Conservation (phyloP, 2,113 vertebrate genomes). For the Chauna torquata region DNA sequence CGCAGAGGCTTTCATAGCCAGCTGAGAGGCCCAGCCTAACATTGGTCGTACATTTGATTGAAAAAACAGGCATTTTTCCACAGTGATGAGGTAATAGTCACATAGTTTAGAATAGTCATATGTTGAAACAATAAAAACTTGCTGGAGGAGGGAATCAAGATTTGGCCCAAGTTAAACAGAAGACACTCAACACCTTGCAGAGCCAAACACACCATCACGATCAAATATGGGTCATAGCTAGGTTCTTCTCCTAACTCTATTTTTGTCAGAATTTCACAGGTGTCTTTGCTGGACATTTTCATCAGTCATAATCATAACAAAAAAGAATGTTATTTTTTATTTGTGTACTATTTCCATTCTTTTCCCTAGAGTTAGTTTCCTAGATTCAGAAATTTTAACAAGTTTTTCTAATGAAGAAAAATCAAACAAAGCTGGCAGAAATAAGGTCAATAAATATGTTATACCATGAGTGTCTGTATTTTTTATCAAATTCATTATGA, state of each 20-base stretch:
- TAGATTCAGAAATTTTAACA: slow-evolving; percentile 1
- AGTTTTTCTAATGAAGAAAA: slow-evolving; percentile 10
- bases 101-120: not conserved
- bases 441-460: not conserved
- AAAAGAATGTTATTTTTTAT: not conserved
- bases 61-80: not conserved
- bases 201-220: not conserved
- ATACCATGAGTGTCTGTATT: not conserved
- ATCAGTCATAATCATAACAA: not conserved
- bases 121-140: not conserved
- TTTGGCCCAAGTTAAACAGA: not conserved
- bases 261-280: not conserved
- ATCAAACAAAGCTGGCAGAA: not conserved
- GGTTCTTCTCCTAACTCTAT: not conserved
- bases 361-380: not conserved
- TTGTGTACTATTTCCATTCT: not conserved
- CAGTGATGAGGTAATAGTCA: not conserved
- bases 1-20: not conserved
- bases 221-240: not conserved
- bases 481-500: not conserved
- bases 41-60: not conserved
- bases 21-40: not conserved
- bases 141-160: not conserved
- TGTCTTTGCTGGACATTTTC: not conserved
- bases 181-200: not conserved